phyloP scores from a whole-genome alignment of 2,797 vertebrate species.

The Telmatherina bonti region DNA sequence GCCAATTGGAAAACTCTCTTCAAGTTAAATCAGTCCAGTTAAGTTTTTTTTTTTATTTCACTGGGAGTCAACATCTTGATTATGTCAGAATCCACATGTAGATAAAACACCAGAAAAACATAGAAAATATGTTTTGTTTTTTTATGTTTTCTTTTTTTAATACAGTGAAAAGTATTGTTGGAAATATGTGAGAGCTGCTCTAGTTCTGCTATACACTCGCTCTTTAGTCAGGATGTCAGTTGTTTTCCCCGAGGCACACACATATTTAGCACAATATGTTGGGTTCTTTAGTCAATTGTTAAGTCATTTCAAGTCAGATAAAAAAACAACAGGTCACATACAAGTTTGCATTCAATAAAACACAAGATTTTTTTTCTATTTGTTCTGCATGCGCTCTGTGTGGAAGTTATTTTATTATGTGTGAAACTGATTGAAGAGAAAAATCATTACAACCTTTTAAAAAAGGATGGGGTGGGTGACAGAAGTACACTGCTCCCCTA shows the following conservation, averaged over 20 bases:
- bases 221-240: not conserved
- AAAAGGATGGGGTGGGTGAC: slow-evolving; percentile 4
- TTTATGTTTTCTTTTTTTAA: no score
- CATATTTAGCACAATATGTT: not conserved
- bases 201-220: no score
- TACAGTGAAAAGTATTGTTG: no score
- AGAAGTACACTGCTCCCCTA: slow-evolving; percentile 38
- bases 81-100: not conserved
- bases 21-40: no score
- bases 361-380: not conserved
- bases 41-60: no score
- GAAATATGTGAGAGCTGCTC: not conserved
- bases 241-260: not conserved
- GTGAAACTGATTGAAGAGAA: not conserved
- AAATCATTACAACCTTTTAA: not conserved
- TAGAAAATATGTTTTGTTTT: no score
- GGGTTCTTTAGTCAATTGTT: not conserved
- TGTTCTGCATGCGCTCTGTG: not conserved
- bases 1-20: no score
- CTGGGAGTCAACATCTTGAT: not conserved
- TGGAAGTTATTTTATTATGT: not conserved
- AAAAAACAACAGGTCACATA: no score
- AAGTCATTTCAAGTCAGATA: not conserved
- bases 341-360: no score
- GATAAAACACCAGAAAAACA: no score